phyloP scores from a whole-genome alignment of 53 echinoderm and acorn worm genomes.

The Crossaster papposus region DNA sequence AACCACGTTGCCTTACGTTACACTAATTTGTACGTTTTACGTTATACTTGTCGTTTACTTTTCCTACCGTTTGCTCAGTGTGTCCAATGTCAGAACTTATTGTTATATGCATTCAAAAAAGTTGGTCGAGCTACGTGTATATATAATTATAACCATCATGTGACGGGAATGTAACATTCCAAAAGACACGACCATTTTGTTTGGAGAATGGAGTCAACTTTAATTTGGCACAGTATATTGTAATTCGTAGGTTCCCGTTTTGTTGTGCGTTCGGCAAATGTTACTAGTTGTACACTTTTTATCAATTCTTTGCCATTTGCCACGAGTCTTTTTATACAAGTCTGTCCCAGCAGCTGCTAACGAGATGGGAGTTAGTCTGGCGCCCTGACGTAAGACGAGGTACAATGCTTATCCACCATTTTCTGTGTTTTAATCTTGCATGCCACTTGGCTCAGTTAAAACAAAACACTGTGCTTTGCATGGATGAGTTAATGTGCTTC shows the following conservation, averaged over 20 bases:
- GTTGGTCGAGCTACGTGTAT: too few relatives aligned
- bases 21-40: too few relatives aligned
- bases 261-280: background rate
- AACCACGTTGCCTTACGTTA: too few relatives aligned
- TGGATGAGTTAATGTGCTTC: background rate
- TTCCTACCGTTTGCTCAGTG: too few relatives aligned
- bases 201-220: background rate
- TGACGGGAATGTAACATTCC: too few relatives aligned
- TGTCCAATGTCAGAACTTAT: too few relatives aligned
- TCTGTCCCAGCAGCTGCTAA: slow-evolving; percentile 28
- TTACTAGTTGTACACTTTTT: background rate
- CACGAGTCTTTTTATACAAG: slow-evolving; percentile 21
- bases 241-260: background rate
- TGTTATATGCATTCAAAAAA: too few relatives aligned
- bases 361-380: slow-evolving; percentile 41
- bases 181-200: too few relatives aligned
- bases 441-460: background rate
- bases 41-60: too few relatives aligned
- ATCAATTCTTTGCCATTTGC: background rate
- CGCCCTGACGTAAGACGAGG: slow-evolving; percentile 17
- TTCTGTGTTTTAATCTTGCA: slow-evolving; percentile 3
- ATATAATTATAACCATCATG: too few relatives aligned
- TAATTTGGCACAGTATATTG: background rate
- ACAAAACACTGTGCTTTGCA: background rate
- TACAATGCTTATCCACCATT: slow-evolving; percentile 5